Evolutionary conservation across 2,888 invertebrate genomes (phyloP).

Genomic region (Cryptocephalus primarius): DNA sequence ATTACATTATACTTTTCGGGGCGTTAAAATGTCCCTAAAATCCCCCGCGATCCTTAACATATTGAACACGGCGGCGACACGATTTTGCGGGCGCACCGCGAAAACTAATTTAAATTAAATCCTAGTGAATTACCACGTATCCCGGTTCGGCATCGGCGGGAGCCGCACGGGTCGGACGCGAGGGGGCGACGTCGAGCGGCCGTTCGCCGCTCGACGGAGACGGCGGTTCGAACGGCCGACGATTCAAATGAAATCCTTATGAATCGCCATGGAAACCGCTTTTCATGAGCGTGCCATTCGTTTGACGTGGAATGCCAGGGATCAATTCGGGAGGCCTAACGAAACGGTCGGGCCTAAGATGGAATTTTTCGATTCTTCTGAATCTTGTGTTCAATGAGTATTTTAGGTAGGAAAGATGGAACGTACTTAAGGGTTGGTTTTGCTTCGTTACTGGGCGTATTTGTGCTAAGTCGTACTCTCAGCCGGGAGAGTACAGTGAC

Average conservation of each 20-base stretch:
- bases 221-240: slow-evolving; percentile 17
- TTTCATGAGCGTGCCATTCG: neutral
- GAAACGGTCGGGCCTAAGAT: no score
- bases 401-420: no score
- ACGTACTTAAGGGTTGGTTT: no score
- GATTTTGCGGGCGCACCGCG: slow-evolving; percentile 31
- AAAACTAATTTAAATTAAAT: slow-evolving; percentile 67
- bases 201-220: neutral
- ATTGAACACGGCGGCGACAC: slow-evolving; percentile 30
- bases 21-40: slow-evolving; percentile 18
- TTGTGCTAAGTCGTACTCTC: no score
- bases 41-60: slow-evolving; percentile 20
- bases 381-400: no score
- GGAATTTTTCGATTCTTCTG: no score
- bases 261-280: slow-evolving; percentile 36
- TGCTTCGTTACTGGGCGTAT: no score
- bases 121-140: slow-evolving; percentile 56
- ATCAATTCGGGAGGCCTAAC: neutral
- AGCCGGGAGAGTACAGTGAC: no score
- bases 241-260: slow-evolving; percentile 37
- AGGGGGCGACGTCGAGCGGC: no score
- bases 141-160: slow-evolving; percentile 8
- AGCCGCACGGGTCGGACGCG: slow-evolving; percentile 5
- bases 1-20: slow-evolving; percentile 10
- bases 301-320: neutral